Base-by-base conservation (phyloP, 2,113 vertebrate species). In the Eclectus roratus region DNA sequence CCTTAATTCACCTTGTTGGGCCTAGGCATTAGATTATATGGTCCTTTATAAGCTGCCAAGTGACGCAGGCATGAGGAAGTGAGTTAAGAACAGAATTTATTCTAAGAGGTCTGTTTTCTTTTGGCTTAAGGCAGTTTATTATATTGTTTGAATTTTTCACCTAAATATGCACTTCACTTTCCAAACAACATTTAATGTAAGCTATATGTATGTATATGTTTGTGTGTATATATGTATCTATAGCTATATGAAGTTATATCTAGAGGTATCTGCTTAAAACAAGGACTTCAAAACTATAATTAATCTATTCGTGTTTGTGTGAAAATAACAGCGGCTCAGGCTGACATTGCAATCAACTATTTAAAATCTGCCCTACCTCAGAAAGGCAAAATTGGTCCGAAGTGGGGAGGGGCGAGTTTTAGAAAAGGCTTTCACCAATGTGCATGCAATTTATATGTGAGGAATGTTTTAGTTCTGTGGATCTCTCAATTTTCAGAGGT, bases 51-150 rank as follows among this genome's bases (percentile, higher is more conserved):
- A 93, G 53, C 93, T 95, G 81, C 69, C 84, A 88, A 95, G 65
- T 92, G 72, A 95, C 0, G 1, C 37, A 91, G 70, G 72, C 31
- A 77, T 95, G 88, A 92, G 70, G 79, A 95, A 96, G 58, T 53
- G 69, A 91, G 31, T 91, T 93, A 97, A 94, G 72, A 89, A 90
- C 63, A 94, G 58, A 95, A 88, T 80, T 81, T 82, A 29, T 73
- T 71, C 49, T 55, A 80, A 82, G 89, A 86, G 2, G 5, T 28
- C 58, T 92, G 8, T 61, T 73, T 92, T 80, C 7, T 85, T 89
- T 73, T 4, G 2, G 5, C 25, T 76, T 81, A 82, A 81, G 35
- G 35, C 21, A 81, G 39, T 61, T 89, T 47, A 77, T 60, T 65
- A 66, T 66, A 83, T 50, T 53, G 25, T 50, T 82, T 60, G n/a